Base-by-base conservation (phyloP, 2,888 invertebrate genomes). In the Priapulus caudatus region DNA sequence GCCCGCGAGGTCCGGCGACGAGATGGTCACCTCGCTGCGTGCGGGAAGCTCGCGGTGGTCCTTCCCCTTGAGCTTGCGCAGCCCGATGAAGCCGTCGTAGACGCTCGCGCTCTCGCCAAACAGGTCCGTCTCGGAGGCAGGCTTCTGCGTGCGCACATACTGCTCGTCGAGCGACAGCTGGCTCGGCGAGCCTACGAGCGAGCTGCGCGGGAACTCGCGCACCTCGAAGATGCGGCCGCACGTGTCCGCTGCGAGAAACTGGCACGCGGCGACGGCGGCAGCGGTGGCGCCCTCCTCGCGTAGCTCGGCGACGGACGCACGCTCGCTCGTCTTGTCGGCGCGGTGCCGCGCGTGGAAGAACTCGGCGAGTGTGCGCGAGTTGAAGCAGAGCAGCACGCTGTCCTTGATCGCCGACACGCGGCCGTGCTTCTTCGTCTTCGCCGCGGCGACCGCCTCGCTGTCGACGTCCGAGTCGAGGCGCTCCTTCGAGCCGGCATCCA, bases 101-200 rank as follows among this genome's bases (percentile, higher is more conserved):
- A 33, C 33, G 33, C 33, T 33, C 10, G 33, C 10, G n/a, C 33
- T n/a, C 10, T 33, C n/a, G n/a, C 33, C 33, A n/a, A 33, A 33
- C 33, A 33, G n/a, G n/a, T 33, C 33, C 10, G n/a, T n/a, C n/a
- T 33, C 10, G 10, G 33, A 33, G n/a, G 10, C n/a, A n/a, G 10
- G 10, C 10, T 33, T n/a, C n/a, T 33, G 33, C 10, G 33, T 10
- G 10, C n/a, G 10, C 10, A 33, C n/a, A n/a, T 33, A 33, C n/a
- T 33, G 33, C 33, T 33, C 33, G n/a, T 33, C 33, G 33, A 33
- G 33, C 10, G 33, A 33, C n/a, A 33, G n/a, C 33, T 33, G 33
- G n/a, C 33, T 33, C 10, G 33, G 33, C 10, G 33, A 33, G 33
- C 33, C 33, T 10, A 33, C 33, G 10, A 33, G n/a, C 10, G 10